These are phyloP conservation scores for Troides helena DNA, from an alignment of 2,888 invertebrate species.

Conservation along the genomic window DNA sequence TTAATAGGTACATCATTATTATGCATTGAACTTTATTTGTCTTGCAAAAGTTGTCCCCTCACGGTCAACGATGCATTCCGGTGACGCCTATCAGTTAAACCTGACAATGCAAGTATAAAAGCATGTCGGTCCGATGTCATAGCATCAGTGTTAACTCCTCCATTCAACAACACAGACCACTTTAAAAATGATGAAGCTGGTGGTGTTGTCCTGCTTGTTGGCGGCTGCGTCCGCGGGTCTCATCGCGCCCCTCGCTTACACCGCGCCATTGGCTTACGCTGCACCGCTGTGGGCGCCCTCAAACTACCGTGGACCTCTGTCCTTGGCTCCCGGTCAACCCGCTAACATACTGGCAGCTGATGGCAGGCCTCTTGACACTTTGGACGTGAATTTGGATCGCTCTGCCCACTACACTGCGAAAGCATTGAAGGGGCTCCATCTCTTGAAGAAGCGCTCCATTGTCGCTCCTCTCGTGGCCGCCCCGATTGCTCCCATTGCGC, in stretches of 20 bases:
- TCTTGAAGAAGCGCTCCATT: conserved; percentile 55
- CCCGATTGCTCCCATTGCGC: conserved; percentile 30
- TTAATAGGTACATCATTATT: neutral
- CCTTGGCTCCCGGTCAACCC: conserved; percentile 69
- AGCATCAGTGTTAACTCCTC: conserved; percentile 62
- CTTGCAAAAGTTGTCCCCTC: conserved; percentile 56
- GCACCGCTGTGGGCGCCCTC: conserved; percentile 43
- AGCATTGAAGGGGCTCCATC: conserved; percentile 55
- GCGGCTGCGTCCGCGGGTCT: conserved; percentile 75
- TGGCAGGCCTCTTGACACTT: conserved; percentile 70
- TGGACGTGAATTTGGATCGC: conserved; percentile 71
- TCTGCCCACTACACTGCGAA: conserved; percentile 67
- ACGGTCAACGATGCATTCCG: conserved; percentile 60
- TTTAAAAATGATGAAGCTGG: conserved; percentile 75
- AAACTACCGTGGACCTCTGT: conserved; percentile 67
- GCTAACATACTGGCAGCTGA: conserved; percentile 67
- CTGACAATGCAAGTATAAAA: conserved; percentile 37
- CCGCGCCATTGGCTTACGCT: conserved; percentile 43
- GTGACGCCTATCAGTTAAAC: conserved; percentile 47
- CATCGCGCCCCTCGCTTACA: conserved; percentile 40
- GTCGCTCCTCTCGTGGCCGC: conserved; percentile 38
- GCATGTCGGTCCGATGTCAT: conserved; percentile 26
- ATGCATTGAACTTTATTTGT: conserved; percentile 14
- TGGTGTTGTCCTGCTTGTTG: conserved; percentile 83
- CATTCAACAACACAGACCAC: conserved; percentile 71